These are phyloP conservation scores for Atrichornis clamosus DNA, from an alignment of 2,113 vertebrate species.

Conservation along the genomic window DNA sequence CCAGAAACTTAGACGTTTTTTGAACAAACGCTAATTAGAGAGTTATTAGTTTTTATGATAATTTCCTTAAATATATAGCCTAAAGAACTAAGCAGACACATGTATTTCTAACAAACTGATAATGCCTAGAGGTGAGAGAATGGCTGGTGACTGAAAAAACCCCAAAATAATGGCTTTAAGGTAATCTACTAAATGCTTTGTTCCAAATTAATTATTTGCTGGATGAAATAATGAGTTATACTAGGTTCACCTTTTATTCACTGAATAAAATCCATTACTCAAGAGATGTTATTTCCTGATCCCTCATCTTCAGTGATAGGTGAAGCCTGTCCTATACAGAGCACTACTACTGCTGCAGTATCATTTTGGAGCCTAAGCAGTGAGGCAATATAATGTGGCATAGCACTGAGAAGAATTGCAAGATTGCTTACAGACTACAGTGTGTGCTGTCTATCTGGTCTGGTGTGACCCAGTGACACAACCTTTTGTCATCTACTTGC, in stretches of 20 bases:
- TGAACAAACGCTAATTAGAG: neutral
- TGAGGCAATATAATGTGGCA: neutral
- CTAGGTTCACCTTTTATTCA: neutral
- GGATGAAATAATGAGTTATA: neutral
- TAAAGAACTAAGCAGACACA: neutral
- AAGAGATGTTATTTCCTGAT: neutral
- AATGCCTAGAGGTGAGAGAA: neutral
- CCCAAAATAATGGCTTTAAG: neutral
- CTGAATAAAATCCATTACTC: neutral
- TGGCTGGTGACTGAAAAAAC: neutral
- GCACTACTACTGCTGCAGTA: neutral
- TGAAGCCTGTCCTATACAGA: neutral
- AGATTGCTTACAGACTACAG: neutral
- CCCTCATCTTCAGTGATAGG: neutral
- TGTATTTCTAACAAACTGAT: neutral
- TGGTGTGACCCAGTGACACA: neutral
- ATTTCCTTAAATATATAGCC: neutral
- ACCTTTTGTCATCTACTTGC: neutral
- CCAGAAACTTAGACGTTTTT: neutral
- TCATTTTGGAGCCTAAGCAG: neutral
- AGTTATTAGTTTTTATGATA: neutral
- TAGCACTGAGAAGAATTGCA: neutral
- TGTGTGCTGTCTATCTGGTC: neutral
- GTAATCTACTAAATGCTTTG: neutral
- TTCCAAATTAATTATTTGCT: neutral